Percentiles rank a stretch among this genome's conserved stretches.
Evolutionary conservation across 2,113 vertebrate genomes (phyloP).

Genomic region (Clarias gariepinus): DNA sequence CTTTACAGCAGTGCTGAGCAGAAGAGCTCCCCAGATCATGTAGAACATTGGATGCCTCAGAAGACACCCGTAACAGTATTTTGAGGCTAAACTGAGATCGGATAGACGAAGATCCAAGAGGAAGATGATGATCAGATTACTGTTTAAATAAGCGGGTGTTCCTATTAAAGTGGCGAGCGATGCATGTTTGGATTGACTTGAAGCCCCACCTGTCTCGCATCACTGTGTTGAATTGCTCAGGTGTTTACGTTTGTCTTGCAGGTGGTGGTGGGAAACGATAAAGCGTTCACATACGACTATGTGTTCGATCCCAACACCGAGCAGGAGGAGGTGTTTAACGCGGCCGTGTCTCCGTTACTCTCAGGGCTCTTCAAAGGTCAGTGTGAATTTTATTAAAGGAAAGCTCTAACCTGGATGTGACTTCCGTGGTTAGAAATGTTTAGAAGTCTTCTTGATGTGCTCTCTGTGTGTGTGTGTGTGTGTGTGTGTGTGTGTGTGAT

Average conservation of each 20-base stretch:
- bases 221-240: too few species aligned
- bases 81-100: background rate
- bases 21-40: background rate
- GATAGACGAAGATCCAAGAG: background rate
- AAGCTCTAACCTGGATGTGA: background rate
- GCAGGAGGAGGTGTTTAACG: conserved; percentile 91
- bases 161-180: background rate
- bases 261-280: conserved; percentile 89
- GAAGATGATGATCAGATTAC: background rate
- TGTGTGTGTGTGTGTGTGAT: conserved; percentile 31
- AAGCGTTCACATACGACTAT: conserved; percentile 91
- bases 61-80: background rate
- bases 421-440: too few species aligned
- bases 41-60: background rate
- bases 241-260: conserved; percentile 54
- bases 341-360: conserved; percentile 81
- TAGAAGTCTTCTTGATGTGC: too few species aligned
- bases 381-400: background rate
- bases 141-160: background rate
- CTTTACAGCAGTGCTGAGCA: background rate
- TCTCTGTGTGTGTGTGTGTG: too few species aligned
- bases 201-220: background rate
- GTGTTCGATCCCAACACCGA: conserved; percentile 89
- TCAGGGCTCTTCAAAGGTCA: conserved; percentile 90
- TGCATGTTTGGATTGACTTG: background rate